These are phyloP conservation scores for Copidosoma aretas DNA, from an alignment of 2,888 invertebrate species.

Conservation along the genomic window DNA sequence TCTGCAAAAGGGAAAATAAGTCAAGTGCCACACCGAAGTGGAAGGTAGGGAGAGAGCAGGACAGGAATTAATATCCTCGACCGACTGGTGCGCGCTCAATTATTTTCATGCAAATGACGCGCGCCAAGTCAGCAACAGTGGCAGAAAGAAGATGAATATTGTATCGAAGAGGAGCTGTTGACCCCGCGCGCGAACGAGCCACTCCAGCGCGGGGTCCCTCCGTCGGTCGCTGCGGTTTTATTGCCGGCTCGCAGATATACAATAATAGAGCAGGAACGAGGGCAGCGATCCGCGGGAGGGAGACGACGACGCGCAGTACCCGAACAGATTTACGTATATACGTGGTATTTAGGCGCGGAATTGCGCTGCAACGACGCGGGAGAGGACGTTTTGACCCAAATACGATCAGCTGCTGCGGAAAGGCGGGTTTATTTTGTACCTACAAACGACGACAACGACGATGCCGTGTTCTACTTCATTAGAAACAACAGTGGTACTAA, in stretches of 20 bases:
- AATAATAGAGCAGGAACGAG: neutral
- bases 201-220: neutral
- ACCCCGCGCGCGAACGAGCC: constrained; percentile 9
- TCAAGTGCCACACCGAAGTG: no score
- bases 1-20: no score
- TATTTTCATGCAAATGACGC: neutral
- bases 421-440: no score
- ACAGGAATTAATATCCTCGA: neutral
- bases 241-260: constrained; percentile 19
- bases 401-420: constrained; percentile 43
- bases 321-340: neutral
- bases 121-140: neutral
- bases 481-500: constrained; percentile 33
- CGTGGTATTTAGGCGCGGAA: constrained; percentile 3
- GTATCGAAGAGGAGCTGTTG: constrained; percentile 31
- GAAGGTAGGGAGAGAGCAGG: neutral
- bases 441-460: neutral
- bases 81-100: neutral
- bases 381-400: constrained; percentile 57
- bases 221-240: neutral
- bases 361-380: constrained; percentile 53
- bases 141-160: constrained; percentile 19
- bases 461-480: constrained; percentile 36
- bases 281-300: neutral
- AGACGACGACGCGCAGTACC: constrained; percentile 11